phyloP scores from a whole-genome alignment of 1,140 invertebrate species.

The Camponotus pennsylvanicus region DNA sequence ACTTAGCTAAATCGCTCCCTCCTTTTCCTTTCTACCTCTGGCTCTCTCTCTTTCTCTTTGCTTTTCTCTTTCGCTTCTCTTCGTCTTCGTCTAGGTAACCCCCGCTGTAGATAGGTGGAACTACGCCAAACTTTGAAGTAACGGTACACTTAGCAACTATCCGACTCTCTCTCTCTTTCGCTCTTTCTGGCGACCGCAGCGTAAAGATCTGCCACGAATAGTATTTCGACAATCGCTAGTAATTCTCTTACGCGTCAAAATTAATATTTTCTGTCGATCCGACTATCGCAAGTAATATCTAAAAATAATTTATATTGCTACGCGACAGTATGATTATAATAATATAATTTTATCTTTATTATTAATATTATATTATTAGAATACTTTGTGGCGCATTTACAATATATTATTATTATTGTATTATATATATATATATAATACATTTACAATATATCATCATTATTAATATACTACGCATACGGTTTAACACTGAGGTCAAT shows the following conservation, averaged over 20 bases:
- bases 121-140: slow-evolving; percentile 66
- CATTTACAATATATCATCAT: slow-evolving; percentile 12
- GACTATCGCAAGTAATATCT: not conserved
- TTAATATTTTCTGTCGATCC: slow-evolving; percentile 4
- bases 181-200: not conserved
- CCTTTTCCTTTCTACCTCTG: slow-evolving; percentile 12
- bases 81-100: slow-evolving; percentile 50
- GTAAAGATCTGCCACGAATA: slow-evolving; percentile 57
- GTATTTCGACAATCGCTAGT: slow-evolving; percentile 40
- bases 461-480: slow-evolving; percentile 3
- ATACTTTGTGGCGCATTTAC: not conserved
- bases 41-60: slow-evolving; percentile 11
- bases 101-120: slow-evolving; percentile 46
- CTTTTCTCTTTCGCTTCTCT: not conserved
- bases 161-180: not conserved
- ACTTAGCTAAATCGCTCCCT: slow-evolving; percentile 24
- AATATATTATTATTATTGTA: not conserved
- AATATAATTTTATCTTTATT: slow-evolving; percentile 33
- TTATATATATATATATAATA: not conserved
- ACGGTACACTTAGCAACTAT: slow-evolving; percentile 58
- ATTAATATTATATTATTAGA: slow-evolving; percentile 32
- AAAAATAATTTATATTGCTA: not conserved
- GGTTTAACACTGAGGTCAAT: not conserved
- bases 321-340: not conserved
- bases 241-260: slow-evolving; percentile 26